Evolutionary conservation across 1,140 invertebrate genomes (phyloP).

Genomic region (Drosophila simulans): DNA sequence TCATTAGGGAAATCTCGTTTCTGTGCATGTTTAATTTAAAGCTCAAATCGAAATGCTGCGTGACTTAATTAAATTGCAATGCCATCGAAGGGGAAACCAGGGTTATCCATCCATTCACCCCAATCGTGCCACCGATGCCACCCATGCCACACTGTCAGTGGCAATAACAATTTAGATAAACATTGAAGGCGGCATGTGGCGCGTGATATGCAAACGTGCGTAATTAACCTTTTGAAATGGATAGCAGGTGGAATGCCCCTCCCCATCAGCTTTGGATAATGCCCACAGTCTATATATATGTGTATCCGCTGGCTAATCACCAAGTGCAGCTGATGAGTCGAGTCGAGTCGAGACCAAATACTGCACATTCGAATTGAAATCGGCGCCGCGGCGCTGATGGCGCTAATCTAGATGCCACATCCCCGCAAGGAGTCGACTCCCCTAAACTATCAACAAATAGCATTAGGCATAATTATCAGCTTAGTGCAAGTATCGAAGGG

Average conservation of each 20-base stretch:
- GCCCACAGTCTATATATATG: not conserved
- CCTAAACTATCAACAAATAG: slow-evolving; percentile 55
- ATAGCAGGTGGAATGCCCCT: slow-evolving; percentile 13
- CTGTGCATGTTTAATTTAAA: slow-evolving; percentile 66
- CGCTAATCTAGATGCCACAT: slow-evolving; percentile 52
- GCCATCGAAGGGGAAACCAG: slow-evolving; percentile 23
- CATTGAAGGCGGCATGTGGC: slow-evolving; percentile 53
- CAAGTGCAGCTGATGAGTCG: slow-evolving; percentile 63
- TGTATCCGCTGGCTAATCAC: slow-evolving; percentile 39
- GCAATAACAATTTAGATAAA: slow-evolving; percentile 73
- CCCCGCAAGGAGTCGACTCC: slow-evolving; percentile 1
- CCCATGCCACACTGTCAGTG: slow-evolving; percentile 20
- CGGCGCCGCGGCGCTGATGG: slow-evolving; percentile 27
- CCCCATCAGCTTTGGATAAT: not conserved
- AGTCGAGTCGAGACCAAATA: too few relatives aligned
- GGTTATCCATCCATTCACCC: slow-evolving; percentile 4
- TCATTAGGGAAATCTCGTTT: slow-evolving; percentile 58
- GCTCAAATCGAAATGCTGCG: slow-evolving; percentile 71
- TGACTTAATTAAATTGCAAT: slow-evolving; percentile 82
- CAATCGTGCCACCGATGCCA: too few relatives aligned
- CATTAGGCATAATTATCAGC: slow-evolving; percentile 71
- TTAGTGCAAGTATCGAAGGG: slow-evolving; percentile 49
- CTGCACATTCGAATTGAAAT: slow-evolving; percentile 52
- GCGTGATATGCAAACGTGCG: slow-evolving; percentile 75
- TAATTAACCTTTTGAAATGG: slow-evolving; percentile 74